Evolutionary conservation across 2,113 vertebrate species (phyloP), one percentile per base, ranked within the genome.

Genomic region (Calypte anna): DNA sequence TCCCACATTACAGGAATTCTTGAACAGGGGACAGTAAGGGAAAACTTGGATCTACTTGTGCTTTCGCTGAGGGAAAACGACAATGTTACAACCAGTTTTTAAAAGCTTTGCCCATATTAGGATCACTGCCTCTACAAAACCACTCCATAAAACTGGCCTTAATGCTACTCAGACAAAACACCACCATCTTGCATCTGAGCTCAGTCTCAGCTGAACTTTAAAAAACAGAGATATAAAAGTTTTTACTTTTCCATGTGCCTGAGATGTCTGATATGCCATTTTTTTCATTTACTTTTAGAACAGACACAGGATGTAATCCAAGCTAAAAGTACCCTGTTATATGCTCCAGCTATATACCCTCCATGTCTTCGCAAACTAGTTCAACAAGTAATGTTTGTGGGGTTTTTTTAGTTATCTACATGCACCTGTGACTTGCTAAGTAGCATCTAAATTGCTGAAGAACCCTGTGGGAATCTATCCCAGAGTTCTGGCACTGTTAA

Each of bases 391-490:
- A 80, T 7, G 66, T 21, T 40, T 12, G 40, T 40, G 40, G 40
- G 11, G 9, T 88, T 88, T 85, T 53, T 82, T 58, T 27, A 76
- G 62, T 69, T 89, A 67, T 30, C 87, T 68, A n/a, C 33, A 61
- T 38, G 43, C 4, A 48, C 25, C 25, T 12, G 25, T 69, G 62
- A 91, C 48, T 66, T 54, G 84, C 43, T 57, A 51, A 43, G 44
- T 16, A 55, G 66, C 59, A 94, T 19, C 74, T 64, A 38, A 84
- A 66, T 7, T 58, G 43, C 54, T 38, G 48, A 70, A n/a, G 22
- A 89, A 12, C 16, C 11, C 53, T 3, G 16, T 64, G 46, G 53
- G 38, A 94, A 75, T 30, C 18, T 38, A 70, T 24, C 44, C 15
- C 46, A 63, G 7, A 7, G 21, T 73, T 43, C 23, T 5, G 12